These are phyloP conservation scores for Mustela nigripes DNA, from an alignment of 2,113 vertebrate species.

Conservation along the genomic window DNA sequence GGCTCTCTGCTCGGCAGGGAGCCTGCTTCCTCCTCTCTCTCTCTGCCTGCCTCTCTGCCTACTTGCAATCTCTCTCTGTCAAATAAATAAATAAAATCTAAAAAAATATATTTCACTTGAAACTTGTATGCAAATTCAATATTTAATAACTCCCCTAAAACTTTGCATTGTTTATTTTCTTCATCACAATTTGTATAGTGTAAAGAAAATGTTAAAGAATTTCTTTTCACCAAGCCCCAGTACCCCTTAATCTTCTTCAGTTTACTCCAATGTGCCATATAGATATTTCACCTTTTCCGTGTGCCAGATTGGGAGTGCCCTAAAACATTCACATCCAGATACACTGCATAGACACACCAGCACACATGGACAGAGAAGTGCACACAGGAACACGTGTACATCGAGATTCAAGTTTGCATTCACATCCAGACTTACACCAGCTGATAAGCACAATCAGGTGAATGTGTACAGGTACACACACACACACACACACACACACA, in stretches of 20 bases:
- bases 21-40: too few species aligned
- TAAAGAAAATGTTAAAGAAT: constrained; percentile 61
- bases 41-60: too few species aligned
- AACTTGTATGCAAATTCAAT: constrained; percentile 39
- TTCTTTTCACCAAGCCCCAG: constrained; percentile 38
- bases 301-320: background rate
- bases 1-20: too few species aligned
- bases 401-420: constrained; percentile 57
- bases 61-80: too few species aligned
- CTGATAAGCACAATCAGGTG: constrained; percentile 1
- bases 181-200: constrained; percentile 52
- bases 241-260: constrained; percentile 32
- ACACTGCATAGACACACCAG: background rate
- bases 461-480: background rate
- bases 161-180: constrained; percentile 29
- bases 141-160: constrained; percentile 54
- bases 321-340: constrained; percentile 39
- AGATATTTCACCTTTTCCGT: constrained; percentile 52
- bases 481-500: background rate
- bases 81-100: too few species aligned
- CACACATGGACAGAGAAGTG: background rate
- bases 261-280: background rate
- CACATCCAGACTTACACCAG: constrained; percentile 1
- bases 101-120: constrained; percentile 53
- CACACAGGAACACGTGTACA: background rate